Percentiles rank a stretch among this genome's conserved stretches.
Conservation (phyloP, 1,140 invertebrate species). For the Drosophila paulistorum region DNA sequence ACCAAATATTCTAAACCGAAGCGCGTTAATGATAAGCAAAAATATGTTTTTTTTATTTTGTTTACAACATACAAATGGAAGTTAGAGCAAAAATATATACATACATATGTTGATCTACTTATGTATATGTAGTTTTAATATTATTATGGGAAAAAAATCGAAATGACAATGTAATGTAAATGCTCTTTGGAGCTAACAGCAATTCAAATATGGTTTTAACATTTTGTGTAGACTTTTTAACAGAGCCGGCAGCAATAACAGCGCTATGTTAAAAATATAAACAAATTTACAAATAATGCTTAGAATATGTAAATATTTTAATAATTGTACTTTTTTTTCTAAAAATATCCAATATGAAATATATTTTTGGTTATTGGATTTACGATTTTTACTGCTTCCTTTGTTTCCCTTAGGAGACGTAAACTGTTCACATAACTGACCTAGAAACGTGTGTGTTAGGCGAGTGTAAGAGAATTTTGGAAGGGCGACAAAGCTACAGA, state of each 20-base stretch:
- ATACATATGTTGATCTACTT: too few relatives aligned
- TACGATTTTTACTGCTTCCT: too few relatives aligned
- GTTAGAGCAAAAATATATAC: too few relatives aligned
- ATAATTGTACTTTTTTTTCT: not conserved
- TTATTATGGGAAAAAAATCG: not conserved
- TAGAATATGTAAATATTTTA: not conserved
- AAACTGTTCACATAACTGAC: conserved; percentile 46
- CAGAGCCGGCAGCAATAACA: conserved; percentile 10
- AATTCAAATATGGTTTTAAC: conserved; percentile 16
- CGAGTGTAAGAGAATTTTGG: conserved; percentile 26
- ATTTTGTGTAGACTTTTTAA: conserved; percentile 43
- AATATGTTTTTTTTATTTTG: too few relatives aligned
- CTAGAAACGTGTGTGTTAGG: conserved; percentile 46
- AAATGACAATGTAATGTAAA: not conserved
- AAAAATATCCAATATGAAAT: not conserved
- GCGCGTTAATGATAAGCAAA: too few relatives aligned
- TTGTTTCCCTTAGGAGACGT: not conserved
- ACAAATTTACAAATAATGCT: not conserved
- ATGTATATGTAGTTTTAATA: not conserved
- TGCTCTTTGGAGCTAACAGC: not conserved
- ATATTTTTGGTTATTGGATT: too few relatives aligned
- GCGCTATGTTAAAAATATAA: not conserved
- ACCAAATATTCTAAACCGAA: too few relatives aligned
- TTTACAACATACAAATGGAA: too few relatives aligned
- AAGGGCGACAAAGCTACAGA: conserved; percentile 67